These are phyloP conservation scores for Elachura formosa DNA, from an alignment of 2,113 vertebrate species.

Conservation along the genomic window DNA sequence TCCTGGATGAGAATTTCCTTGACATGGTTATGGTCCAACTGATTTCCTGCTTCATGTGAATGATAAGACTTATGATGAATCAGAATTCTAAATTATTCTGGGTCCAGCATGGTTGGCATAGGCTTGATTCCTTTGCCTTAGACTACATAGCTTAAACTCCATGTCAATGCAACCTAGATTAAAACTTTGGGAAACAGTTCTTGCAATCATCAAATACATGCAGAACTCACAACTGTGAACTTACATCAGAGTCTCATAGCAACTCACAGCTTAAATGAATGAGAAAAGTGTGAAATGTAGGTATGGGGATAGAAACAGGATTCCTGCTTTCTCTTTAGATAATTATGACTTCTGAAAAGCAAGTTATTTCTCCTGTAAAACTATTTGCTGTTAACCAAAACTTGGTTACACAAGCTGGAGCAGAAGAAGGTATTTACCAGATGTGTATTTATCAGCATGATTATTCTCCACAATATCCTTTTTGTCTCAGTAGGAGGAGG, in stretches of 20 bases:
- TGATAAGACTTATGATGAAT: neutral
- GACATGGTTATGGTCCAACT: neutral
- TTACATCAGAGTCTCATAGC: neutral
- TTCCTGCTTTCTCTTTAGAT: neutral
- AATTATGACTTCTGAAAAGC: neutral
- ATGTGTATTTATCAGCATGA: neutral
- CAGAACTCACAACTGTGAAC: neutral
- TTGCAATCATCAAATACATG: neutral
- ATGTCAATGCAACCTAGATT: neutral
- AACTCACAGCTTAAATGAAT: neutral
- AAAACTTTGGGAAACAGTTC: neutral
- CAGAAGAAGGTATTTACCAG: neutral
- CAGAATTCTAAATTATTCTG: neutral
- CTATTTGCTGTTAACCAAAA: neutral
- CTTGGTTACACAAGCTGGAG: rapidly evolving
- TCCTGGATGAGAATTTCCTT: neutral
- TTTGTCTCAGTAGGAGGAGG: neutral
- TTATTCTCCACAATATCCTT: neutral
- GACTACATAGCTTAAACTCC: neutral
- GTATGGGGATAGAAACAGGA: neutral
- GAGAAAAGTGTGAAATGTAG: neutral
- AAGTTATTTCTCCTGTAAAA: neutral
- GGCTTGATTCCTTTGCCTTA: neutral
- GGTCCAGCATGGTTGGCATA: neutral
- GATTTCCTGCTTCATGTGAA: neutral